These are phyloP conservation scores for Perca schrenkii DNA, from an alignment of 2,113 vertebrate genomes.

Conservation along the genomic window DNA sequence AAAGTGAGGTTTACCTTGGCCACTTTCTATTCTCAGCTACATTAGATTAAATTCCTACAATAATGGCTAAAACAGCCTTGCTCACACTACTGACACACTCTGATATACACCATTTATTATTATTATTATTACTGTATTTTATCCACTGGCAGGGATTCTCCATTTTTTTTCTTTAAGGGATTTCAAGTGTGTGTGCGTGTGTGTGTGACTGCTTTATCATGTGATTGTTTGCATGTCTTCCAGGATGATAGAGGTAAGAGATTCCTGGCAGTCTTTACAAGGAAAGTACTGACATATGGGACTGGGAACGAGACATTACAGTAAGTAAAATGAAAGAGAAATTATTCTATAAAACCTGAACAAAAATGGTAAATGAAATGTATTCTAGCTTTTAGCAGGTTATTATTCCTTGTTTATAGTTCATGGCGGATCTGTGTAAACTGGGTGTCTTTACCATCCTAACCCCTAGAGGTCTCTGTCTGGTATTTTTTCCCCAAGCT, in stretches of 20 bases:
- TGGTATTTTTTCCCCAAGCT: constrained; percentile 28
- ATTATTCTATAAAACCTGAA: neutral
- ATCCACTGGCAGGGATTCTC: neutral
- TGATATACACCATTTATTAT: constrained; percentile 2
- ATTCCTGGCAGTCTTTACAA: constrained; percentile 62
- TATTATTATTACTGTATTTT: constrained; percentile 11
- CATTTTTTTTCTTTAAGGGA: neutral
- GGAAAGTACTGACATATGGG: constrained; percentile 51
- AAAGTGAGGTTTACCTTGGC: constrained; percentile 24
- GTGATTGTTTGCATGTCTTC: constrained; percentile 45
- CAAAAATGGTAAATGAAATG: neutral
- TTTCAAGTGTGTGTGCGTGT: neutral
- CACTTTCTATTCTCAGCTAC: constrained; percentile 7
- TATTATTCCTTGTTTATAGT: neutral
- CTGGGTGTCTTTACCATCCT: constrained; percentile 37
- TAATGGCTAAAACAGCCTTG: constrained; percentile 19
- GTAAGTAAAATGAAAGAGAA: constrained; percentile 41
- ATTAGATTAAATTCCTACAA: constrained; percentile 24
- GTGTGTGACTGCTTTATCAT: neutral
- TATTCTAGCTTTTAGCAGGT: neutral
- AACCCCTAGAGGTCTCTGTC: constrained; percentile 71
- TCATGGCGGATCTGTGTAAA: neutral
- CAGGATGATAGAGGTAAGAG: constrained; percentile 52
- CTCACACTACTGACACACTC: constrained; percentile 9
- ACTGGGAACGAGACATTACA: constrained; percentile 29